phyloP scores from a whole-genome alignment of 2,888 invertebrate genomes.

The Slavum lentiscoides region DNA sequence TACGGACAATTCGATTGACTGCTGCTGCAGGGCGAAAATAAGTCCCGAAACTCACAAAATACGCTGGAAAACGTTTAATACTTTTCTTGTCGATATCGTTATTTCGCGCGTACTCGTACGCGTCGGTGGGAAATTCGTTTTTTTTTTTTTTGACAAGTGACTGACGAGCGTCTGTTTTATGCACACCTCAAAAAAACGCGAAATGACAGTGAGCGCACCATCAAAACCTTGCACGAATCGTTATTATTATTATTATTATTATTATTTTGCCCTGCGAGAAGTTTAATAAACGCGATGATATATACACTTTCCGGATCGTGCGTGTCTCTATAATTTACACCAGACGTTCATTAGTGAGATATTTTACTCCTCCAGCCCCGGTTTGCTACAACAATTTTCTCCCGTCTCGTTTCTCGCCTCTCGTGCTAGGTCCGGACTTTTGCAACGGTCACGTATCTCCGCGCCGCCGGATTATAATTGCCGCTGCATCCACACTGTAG shows the following conservation, averaged over 20 bases:
- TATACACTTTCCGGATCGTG: constrained; percentile 2
- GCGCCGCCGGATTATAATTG: constrained; percentile 40
- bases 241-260: too few relatives aligned
- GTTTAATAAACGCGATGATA: not conserved
- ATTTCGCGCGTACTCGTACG: too few relatives aligned
- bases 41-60: not conserved
- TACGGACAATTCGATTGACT: constrained; percentile 12
- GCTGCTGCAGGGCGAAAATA: not conserved
- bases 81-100: not conserved
- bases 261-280: constrained; percentile 11
- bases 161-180: constrained; percentile 6
- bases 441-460: constrained; percentile 47
- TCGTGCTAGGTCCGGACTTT: constrained; percentile 16
- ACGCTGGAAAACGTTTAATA: constrained; percentile 31
- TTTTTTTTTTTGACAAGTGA: constrained; percentile 36
- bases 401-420: not conserved
- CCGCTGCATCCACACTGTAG: not conserved
- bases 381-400: not conserved
- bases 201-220: not conserved
- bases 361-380: not conserved
- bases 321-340: constrained; percentile 31
- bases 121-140: not conserved
- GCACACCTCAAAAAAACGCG: constrained; percentile 29
- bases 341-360: constrained; percentile 51
- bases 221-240: constrained; percentile 15